Evolutionary conservation across 2,888 invertebrate species (phyloP).

Genomic region (Spilarctia lutea): DNA sequence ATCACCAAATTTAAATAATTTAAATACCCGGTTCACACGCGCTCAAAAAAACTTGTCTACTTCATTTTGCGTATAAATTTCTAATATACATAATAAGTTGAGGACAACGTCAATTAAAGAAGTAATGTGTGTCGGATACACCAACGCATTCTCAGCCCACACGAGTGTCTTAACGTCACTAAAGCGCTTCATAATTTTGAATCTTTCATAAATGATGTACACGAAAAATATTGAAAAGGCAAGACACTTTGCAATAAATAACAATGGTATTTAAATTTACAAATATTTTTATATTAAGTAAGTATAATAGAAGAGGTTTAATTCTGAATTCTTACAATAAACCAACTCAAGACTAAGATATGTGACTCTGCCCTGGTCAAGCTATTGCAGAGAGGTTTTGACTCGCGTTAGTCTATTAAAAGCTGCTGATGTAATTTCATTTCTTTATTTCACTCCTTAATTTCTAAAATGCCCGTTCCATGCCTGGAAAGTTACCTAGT

Average conservation of each 20-base stretch:
- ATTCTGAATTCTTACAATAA: not conserved
- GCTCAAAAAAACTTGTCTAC: slow-evolving; percentile 18
- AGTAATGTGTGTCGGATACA: slow-evolving; percentile 46
- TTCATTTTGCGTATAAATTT: slow-evolving; percentile 34
- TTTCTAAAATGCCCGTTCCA: no score
- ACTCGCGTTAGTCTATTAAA: no score
- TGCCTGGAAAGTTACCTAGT: no score
- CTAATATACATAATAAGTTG: slow-evolving; percentile 34
- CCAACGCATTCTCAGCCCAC: slow-evolving; percentile 48
- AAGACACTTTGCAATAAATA: slow-evolving; percentile 28
- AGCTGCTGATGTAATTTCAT: no score
- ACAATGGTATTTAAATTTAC: no score
- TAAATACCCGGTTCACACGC: slow-evolving; percentile 12
- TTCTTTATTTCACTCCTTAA: no score
- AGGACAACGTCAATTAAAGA: slow-evolving; percentile 42
- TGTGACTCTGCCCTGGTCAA: not conserved
- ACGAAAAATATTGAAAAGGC: slow-evolving; percentile 33
- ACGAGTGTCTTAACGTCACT: slow-evolving; percentile 31
- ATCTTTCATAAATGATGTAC: slow-evolving; percentile 46
- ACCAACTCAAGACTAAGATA: not conserved
- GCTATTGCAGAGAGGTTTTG: not conserved
- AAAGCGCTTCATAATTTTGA: slow-evolving; percentile 39
- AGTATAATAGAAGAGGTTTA: not conserved
- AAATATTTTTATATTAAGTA: not conserved
- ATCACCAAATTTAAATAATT: not conserved